phyloP scores from a whole-genome alignment of 2,797 vertebrate species.

The Smutsia gigantea region DNA sequence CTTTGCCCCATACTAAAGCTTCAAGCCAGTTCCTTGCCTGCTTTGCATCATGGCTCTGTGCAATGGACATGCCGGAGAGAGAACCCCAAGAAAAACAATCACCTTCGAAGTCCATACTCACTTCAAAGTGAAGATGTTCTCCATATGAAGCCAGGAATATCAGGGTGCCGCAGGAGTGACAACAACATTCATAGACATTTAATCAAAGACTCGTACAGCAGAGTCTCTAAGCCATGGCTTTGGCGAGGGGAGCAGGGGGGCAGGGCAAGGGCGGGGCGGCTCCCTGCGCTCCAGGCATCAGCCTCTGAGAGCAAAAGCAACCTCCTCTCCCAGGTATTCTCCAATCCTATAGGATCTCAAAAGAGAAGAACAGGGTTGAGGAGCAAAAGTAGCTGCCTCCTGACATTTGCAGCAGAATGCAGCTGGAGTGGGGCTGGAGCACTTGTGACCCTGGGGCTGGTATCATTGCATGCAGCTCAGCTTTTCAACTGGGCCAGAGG shows the following conservation, averaged over 20 bases:
- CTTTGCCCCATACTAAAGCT: not conserved
- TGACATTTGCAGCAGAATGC: not conserved
- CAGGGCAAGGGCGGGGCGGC: not conserved
- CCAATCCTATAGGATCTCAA: not conserved
- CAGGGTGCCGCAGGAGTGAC: conserved; percentile 31
- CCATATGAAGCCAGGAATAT: conserved; percentile 35
- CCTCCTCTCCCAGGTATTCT: not conserved
- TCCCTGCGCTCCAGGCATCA: not conserved
- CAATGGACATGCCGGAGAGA: conserved; percentile 31
- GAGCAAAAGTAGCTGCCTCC: not conserved
- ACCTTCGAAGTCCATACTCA: conserved; percentile 48
- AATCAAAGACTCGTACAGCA: not conserved
- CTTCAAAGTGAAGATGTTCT: conserved; percentile 66
- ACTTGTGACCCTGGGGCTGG: not conserved
- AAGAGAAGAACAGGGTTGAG: not conserved
- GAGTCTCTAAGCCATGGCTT: not conserved
- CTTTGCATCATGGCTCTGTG: conserved; percentile 14
- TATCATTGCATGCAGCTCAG: not conserved
- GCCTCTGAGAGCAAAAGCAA: not conserved
- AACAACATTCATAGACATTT: not conserved
- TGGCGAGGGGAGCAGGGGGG: not conserved
- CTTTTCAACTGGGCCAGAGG: not conserved
- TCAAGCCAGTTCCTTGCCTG: not conserved
- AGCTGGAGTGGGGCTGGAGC: not conserved
- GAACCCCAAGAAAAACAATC: conserved; percentile 65